phyloP scores from a whole-genome alignment of 2,113 vertebrate species.

The Sialia sialis region DNA sequence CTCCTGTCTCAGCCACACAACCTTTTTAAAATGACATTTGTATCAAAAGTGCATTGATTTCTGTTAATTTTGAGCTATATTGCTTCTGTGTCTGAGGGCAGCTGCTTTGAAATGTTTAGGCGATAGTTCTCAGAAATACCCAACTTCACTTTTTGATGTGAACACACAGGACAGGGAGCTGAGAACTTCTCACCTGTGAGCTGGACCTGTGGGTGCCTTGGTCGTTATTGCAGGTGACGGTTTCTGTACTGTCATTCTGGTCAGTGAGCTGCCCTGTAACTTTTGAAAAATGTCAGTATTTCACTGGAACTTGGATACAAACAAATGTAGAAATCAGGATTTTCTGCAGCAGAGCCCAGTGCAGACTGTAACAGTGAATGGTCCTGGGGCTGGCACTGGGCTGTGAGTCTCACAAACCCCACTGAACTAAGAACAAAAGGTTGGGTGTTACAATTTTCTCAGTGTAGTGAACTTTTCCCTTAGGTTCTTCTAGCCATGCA shows the following conservation, averaged over 20 bases:
- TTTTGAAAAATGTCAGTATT: not conserved
- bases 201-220: not conserved
- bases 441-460: not conserved
- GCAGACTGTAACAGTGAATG: not conserved
- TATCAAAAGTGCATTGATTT: not conserved
- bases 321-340: not conserved
- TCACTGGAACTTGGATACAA: not conserved
- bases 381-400: not conserved
- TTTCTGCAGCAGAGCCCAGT: not conserved
- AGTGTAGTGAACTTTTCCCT: not conserved
- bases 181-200: not conserved
- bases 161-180: not conserved
- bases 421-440: not conserved
- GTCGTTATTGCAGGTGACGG: not conserved
- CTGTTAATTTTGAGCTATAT: not conserved
- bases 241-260: not conserved
- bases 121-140: not conserved
- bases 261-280: not conserved
- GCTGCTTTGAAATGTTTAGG: not conserved
- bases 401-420: not conserved
- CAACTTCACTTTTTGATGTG: not conserved
- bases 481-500: slow-evolving; percentile 98
- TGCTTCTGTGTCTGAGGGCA: not conserved
- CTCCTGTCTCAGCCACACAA: not conserved
- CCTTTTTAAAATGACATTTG: not conserved